These are phyloP conservation scores for Sphyrna mokarran DNA, from an alignment of 2,113 vertebrate species.

Conservation along the genomic window DNA sequence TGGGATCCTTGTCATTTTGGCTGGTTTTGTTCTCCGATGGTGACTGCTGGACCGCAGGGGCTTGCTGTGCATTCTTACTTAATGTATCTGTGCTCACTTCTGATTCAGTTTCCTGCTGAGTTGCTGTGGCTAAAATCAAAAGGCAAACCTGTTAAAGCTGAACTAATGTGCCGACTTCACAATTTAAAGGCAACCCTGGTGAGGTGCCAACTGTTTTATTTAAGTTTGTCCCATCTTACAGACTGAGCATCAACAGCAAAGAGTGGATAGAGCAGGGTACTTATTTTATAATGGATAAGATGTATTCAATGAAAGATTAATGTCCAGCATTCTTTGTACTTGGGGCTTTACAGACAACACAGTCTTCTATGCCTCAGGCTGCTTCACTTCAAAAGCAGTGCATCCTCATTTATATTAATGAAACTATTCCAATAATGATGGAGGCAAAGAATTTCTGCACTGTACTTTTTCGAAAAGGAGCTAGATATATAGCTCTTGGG, in stretches of 20 bases:
- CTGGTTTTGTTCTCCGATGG: conserved; percentile 58
- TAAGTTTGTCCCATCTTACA: not conserved
- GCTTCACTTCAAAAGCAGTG: not conserved
- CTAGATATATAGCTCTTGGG: too few relatives aligned
- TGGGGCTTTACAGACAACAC: not conserved
- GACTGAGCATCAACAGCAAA: not conserved
- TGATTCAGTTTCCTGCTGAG: conserved; percentile 82
- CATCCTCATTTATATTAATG: not conserved
- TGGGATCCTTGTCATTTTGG: conserved; percentile 73
- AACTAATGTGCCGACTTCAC: not conserved
- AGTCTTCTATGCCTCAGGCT: not conserved
- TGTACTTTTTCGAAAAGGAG: too few relatives aligned
- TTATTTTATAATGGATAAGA: not conserved
- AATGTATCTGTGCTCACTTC: conserved; percentile 69
- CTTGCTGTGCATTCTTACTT: conserved; percentile 67
- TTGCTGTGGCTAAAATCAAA: conserved; percentile 70
- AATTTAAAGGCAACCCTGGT: not conserved
- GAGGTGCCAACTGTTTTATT: not conserved
- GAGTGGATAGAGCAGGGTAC: not conserved
- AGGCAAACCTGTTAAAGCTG: conserved; percentile 35
- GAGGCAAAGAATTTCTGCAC: not conserved
- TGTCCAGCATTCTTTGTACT: not conserved
- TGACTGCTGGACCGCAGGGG: conserved; percentile 63
- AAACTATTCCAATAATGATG: not conserved
- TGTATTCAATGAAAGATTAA: not conserved